Evolutionary conservation across 2,797 vertebrate species (phyloP), one percentile per base, ranked within the genome.

Genomic region (Thalassophryne amazonica): DNA sequence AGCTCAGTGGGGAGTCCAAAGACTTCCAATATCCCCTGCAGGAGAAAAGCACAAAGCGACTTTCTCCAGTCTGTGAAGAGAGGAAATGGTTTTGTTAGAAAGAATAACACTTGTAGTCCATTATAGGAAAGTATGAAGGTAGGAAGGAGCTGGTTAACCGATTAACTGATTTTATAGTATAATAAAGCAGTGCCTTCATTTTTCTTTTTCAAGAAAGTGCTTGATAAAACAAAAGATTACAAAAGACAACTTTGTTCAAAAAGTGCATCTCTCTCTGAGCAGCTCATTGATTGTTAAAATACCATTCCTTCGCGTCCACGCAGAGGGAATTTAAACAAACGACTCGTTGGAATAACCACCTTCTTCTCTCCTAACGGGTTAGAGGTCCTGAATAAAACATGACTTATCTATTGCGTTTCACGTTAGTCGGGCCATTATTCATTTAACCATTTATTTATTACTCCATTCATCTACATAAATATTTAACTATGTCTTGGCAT

Each of bases 401-500:
- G 72, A 78, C 86, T 81, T 86, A 84, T 87, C 87, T 89, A 88
- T 88, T 88, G 85, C 79, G 51, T 86, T n/a, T 89, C 84, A 63
- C 76, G 77, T 88, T 87, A 87, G 73, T 71, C 56, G 37, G 74
- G 75, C 83, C 87, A 91, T 91, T 88, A 90, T 76, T 91, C 89
- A 91, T 88, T 86, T 86, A 88, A 88, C 86, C 87, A 86, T 89
- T 91, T 88, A 89, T 91, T 90, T 89, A 90, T 90, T 89, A 83
- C 87, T 89, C 86, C 78, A 90, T 91, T 90, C 87, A 82, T 91
- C 89, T 88, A 73, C 89, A 91, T 91, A 89, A 91, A 92, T 91
- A 91, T 91, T 92, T 91, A 91, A 92, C 81, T 71, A 89, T 88
- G 88, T 90, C 90, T 91, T 91, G 89, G 89, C 89, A 89, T 90